Percentiles rank a stretch among this genome's conserved stretches.
Conservation (phyloP, 1,140 invertebrate genomes). For the Caenorhabditis brenneri region DNA sequence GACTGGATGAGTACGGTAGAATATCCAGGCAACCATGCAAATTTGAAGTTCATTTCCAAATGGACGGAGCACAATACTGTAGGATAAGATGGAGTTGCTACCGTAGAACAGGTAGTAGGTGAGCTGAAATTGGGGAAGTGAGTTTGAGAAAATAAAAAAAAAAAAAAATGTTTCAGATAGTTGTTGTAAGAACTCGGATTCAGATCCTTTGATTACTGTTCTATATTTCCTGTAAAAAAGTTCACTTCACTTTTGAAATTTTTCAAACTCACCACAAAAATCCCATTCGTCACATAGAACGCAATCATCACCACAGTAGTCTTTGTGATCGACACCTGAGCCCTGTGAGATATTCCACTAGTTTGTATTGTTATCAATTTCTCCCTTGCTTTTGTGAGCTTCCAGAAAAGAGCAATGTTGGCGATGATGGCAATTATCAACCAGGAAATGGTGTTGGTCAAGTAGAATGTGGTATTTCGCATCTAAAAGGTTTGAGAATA, state of each 20-base stretch:
- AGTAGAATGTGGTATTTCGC: neutral
- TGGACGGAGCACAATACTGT: neutral
- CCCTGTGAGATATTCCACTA: neutral
- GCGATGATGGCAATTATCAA: neutral
- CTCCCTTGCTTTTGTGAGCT: neutral
- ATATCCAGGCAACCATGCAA: neutral
- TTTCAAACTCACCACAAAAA: neutral
- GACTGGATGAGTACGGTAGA: neutral
- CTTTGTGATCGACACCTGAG: neutral
- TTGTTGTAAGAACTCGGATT: too few species aligned
- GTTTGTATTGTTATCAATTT: neutral
- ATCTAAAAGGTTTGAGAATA: neutral
- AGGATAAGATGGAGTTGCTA: neutral
- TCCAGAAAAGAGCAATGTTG: neutral
- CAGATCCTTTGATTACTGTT: too few species aligned
- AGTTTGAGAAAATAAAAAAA: too few species aligned
- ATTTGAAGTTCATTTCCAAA: slow-evolving; percentile 23
- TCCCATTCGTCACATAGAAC: neutral
- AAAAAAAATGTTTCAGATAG: too few species aligned
- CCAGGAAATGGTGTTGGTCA: neutral
- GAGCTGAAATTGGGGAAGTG: too few species aligned
- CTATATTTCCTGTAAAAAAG: too few species aligned
- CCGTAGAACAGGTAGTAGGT: neutral
- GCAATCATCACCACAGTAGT: neutral
- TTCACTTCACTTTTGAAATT: too few species aligned